These are phyloP conservation scores for Eptatretus atami DNA, from an alignment of 2,797 vertebrate species.

Conservation along the genomic window DNA sequence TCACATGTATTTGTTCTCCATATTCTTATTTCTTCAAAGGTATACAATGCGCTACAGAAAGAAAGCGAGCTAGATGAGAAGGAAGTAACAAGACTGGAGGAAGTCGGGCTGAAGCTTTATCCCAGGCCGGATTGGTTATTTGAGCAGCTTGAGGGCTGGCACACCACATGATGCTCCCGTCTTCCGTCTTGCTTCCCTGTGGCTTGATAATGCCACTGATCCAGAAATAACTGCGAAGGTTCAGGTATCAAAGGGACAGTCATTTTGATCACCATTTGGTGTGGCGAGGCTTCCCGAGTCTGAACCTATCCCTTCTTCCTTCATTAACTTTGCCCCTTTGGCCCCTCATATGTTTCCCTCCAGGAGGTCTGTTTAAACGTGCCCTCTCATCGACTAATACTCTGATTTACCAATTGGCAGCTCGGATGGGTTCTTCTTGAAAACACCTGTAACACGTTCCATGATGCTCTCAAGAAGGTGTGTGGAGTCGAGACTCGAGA, in stretches of 20 bases:
- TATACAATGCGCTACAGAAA: constrained; percentile 46
- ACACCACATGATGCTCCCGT: constrained; percentile 76
- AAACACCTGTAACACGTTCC: constrained; percentile 37
- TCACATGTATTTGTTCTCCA: neutral
- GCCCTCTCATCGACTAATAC: constrained; percentile 71
- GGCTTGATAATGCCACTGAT: constrained; percentile 55
- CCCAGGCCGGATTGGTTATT: constrained; percentile 83
- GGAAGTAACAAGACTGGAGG: constrained; percentile 31
- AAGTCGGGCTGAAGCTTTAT: constrained; percentile 42
- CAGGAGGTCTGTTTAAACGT: constrained; percentile 45
- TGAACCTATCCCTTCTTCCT: too few relatives aligned
- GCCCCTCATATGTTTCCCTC: constrained; percentile 9
- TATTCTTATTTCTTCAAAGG: constrained; percentile 15
- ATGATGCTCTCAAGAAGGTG: constrained; percentile 39
- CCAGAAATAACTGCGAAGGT: constrained; percentile 21
- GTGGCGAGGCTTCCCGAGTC: too few relatives aligned
- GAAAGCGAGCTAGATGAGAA: constrained; percentile 53
- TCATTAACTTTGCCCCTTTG: neutral
- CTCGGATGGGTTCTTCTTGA: constrained; percentile 78
- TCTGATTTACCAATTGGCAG: constrained; percentile 91
- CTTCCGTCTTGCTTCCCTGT: constrained; percentile 69
- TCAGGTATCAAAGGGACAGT: neutral
- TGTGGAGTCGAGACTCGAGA: constrained; percentile 8
- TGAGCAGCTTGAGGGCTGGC: constrained; percentile 48
- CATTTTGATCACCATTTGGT: neutral